phyloP scores from a whole-genome alignment of 2,797 vertebrate genomes.

The Saxicola maurus region DNA sequence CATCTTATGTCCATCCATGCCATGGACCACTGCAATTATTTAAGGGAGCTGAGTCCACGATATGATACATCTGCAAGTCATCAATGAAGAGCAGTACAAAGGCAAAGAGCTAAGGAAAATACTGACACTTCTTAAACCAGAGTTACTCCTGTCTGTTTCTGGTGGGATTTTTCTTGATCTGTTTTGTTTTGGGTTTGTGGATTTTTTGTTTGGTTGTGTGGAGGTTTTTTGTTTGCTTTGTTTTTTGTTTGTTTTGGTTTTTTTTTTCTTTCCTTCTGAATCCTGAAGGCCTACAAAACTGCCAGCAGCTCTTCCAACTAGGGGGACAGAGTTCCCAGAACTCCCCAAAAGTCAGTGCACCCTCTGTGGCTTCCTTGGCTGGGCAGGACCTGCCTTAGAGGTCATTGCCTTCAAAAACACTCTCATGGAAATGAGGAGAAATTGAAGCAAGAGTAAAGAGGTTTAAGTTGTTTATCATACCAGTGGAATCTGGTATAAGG shows the following conservation, averaged over 20 bases:
- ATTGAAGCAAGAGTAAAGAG: background rate
- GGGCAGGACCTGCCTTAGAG: background rate
- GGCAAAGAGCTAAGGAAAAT: background rate
- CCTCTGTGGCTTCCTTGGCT: background rate
- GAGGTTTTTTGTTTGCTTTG: rapidly evolving
- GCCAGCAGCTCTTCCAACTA: background rate
- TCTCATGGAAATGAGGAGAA: background rate
- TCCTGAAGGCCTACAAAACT: background rate
- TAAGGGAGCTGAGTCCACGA: background rate
- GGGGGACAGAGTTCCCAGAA: background rate
- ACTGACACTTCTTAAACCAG: background rate
- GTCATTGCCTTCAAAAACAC: background rate
- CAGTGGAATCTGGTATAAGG: background rate
- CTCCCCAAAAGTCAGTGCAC: background rate
- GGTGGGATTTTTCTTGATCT: background rate
- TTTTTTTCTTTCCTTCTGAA: background rate
- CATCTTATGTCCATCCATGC: rapidly evolving
- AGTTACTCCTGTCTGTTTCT: background rate
- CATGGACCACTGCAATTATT: background rate
- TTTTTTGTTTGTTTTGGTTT: background rate
- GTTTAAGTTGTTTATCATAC: background rate
- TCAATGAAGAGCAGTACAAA: background rate
- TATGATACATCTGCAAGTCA: background rate
- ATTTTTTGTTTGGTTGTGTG: too few relatives aligned
- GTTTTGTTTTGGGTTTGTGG: rapidly evolving